Evolutionary conservation across 2,888 invertebrate species (phyloP).

Genomic region (Brachycybe producta): DNA sequence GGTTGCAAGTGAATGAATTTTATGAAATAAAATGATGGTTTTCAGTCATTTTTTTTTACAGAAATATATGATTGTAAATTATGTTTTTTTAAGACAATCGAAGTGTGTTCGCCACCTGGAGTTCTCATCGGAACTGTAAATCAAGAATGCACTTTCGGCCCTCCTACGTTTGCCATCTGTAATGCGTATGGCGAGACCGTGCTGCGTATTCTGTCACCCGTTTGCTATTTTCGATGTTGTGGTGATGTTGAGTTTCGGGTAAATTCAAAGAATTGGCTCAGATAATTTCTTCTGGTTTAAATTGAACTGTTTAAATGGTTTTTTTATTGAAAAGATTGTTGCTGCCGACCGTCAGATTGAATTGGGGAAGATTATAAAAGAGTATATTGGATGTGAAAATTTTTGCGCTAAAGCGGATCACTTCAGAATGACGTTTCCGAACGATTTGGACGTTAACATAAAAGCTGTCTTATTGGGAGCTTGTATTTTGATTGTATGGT

Average conservation of each 20-base stretch:
- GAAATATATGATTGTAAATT: too few relatives aligned
- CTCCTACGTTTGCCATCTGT: slow-evolving; percentile 56
- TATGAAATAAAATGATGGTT: too few relatives aligned
- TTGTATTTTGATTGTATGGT: background rate
- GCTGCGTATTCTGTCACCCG: slow-evolving; percentile 64
- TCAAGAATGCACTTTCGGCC: slow-evolving; percentile 29
- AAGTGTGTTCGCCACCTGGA: slow-evolving; percentile 51
- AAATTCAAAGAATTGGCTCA: too few relatives aligned
- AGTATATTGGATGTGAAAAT: too few relatives aligned
- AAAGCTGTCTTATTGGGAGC: background rate
- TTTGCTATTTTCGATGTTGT: slow-evolving; percentile 63
- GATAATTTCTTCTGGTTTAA: background rate
- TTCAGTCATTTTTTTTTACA: too few relatives aligned
- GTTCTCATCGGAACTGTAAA: slow-evolving; percentile 26
- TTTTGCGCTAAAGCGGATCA: too few relatives aligned
- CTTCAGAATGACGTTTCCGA: background rate
- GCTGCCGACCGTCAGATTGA: too few relatives aligned
- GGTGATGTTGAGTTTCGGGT: slow-evolving; percentile 75
- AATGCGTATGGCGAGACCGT: slow-evolving; percentile 61
- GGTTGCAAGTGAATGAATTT: slow-evolving; percentile 60
- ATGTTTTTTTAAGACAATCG: slow-evolving; percentile 51
- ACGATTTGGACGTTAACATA: background rate
- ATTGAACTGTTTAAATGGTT: too few relatives aligned
- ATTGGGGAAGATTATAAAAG: too few relatives aligned
- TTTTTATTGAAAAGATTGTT: too few relatives aligned